Conservation (phyloP, 2,113 vertebrate species). For the Malaclemys terrapin region DNA sequence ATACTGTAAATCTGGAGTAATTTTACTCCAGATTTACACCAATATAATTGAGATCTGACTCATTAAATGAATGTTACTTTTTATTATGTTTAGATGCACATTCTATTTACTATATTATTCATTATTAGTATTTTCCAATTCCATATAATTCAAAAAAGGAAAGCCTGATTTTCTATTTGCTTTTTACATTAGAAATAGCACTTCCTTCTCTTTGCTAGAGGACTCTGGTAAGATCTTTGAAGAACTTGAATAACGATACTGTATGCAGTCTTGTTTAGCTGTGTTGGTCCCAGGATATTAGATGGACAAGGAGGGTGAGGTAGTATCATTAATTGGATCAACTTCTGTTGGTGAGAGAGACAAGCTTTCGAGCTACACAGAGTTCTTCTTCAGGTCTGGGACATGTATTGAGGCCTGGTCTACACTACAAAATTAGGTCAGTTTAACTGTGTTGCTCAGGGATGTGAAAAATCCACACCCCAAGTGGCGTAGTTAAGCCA, state of each 20-base stretch:
- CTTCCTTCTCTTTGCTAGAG: neutral
- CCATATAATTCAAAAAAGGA: neutral
- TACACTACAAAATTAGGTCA: no score
- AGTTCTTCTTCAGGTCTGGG: no score
- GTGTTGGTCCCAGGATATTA: no score
- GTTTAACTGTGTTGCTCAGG: no score
- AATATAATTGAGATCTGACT: neutral
- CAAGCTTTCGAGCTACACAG: no score
- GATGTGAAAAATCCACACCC: no score
- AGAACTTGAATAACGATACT: neutral
- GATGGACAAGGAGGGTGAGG: no score
- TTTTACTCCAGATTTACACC: neutral
- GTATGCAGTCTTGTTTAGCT: no score
- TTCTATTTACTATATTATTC: accelerated
- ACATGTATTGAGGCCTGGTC: no score
- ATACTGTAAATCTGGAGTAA: neutral
- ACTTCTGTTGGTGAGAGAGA: no score
- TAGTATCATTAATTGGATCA: no score
- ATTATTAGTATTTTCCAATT: neutral
- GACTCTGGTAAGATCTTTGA: neutral
- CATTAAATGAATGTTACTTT: neutral
- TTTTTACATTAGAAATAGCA: neutral
- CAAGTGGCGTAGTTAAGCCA: no score
- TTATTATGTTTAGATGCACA: neutral
- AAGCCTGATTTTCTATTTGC: neutral